Evolutionary conservation across 2,888 invertebrate genomes (phyloP).

Genomic region (Chirona hameri): DNA sequence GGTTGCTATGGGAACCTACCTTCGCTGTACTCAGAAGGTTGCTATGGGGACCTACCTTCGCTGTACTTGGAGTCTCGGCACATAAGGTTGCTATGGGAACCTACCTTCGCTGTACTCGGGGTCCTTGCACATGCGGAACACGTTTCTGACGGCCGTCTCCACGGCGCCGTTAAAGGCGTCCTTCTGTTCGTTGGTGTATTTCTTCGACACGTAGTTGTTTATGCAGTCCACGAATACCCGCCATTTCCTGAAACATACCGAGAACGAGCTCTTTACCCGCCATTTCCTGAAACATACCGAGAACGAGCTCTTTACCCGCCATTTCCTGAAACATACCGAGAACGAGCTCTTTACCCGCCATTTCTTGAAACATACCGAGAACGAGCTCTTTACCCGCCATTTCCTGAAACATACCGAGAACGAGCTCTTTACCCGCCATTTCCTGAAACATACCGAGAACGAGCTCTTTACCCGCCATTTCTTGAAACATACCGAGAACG

Average conservation of each 20-base stretch:
- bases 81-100: not conserved
- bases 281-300: not conserved
- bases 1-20: no score
- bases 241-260: not conserved
- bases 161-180: not conserved
- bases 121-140: conserved; percentile 2
- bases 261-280: not conserved
- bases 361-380: not conserved
- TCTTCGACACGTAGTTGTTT: not conserved
- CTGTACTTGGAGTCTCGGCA: no score
- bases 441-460: no score
- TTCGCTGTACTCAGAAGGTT: no score
- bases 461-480: not conserved
- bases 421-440: no score
- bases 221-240: conserved; percentile 1
- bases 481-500: not conserved
- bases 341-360: not conserved
- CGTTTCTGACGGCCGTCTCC: not conserved
- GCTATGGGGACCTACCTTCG: no score
- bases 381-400: not conserved
- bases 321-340: not conserved
- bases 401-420: not conserved
- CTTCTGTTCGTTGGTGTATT: conserved; percentile 3
- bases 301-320: not conserved
- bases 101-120: not conserved